A percentile compares a stretch with the other conserved stretches of the same genome.
Evolutionary conservation across 1,140 invertebrate species (phyloP).

Genomic region (Augochlora pura): DNA sequence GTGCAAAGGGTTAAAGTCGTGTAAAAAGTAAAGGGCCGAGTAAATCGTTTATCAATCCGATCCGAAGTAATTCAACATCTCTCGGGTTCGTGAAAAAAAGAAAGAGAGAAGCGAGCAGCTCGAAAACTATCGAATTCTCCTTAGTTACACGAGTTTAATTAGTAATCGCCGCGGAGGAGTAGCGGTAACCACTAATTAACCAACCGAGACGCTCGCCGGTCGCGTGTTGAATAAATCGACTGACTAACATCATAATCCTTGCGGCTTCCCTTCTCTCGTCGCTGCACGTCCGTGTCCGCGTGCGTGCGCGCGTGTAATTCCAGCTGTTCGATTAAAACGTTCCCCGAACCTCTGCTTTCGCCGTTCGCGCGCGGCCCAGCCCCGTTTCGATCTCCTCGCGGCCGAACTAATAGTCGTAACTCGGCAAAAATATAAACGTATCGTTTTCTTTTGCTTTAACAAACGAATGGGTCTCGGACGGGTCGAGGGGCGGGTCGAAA

Average conservation of each 20-base stretch:
- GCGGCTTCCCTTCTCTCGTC: not conserved
- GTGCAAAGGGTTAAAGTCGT: no score
- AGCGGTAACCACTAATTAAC: conserved; percentile 21
- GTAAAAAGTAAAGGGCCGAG: not conserved
- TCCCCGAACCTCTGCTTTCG: not conserved
- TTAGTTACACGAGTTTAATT: conserved; percentile 17
- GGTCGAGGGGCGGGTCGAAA: conserved; percentile 3
- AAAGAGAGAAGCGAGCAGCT: not conserved
- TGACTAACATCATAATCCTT: conserved; percentile 31
- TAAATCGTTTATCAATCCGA: not conserved
- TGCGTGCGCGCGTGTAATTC: conserved; percentile 6
- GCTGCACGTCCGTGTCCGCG: not conserved
- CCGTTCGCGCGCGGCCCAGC: not conserved
- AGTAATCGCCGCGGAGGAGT: not conserved
- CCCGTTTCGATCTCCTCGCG: not conserved
- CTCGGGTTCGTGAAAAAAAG: not conserved
- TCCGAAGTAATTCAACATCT: not conserved
- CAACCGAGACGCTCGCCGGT: not conserved
- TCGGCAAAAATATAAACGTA: conserved; percentile 4
- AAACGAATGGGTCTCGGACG: no score
- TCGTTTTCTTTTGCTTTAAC: not conserved
- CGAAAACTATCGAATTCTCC: not conserved
- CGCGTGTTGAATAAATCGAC: conserved; percentile 33
- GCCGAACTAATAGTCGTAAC: not conserved
- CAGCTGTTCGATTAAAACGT: conserved; percentile 35